Evolutionary conservation across 1,140 invertebrate species (phyloP).

Genomic region (Drosophila quadrilineata): DNA sequence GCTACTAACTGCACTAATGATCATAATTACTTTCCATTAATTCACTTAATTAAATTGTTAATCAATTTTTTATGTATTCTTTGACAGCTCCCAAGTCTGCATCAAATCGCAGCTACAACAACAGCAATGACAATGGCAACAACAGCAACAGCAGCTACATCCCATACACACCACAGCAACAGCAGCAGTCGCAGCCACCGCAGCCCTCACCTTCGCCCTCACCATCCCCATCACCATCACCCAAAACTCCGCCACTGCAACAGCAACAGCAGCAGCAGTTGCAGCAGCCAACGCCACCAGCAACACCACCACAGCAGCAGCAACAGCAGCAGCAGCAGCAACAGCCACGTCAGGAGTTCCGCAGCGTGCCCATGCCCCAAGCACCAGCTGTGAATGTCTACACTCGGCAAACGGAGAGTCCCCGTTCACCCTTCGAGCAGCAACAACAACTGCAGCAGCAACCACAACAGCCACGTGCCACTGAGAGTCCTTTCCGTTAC

Average conservation of each 20-base stretch:
- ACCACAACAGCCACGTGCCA: conserved; percentile 37
- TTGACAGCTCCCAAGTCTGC: conserved; percentile 43
- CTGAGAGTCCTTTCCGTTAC: conserved; percentile 67
- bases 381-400: conserved; percentile 67
- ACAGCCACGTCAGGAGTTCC: conserved; percentile 61
- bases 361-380: conserved; percentile 67
- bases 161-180: conserved; percentile 20
- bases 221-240: conserved; percentile 34
- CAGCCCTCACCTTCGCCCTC: too few relatives aligned
- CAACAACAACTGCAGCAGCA: conserved; percentile 21
- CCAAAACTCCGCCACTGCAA: conserved; percentile 41
- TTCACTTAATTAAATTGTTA: background rate
- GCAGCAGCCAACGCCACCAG: conserved; percentile 37
- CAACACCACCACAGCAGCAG: conserved; percentile 41
- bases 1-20: conserved; percentile 65
- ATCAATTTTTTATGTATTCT: background rate
- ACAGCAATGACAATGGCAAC: conserved; percentile 20
- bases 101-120: conserved; percentile 40
- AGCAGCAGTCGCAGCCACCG: conserved; percentile 37
- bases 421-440: conserved; percentile 56
- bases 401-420: conserved; percentile 69
- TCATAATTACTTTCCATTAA: background rate
- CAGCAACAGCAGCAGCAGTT: conserved; percentile 35
- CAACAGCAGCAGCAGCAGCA: conserved; percentile 33
- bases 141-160: conserved; percentile 37